Evolutionary conservation across 1,140 invertebrate species (phyloP), one percentile per base, ranked within the genome.

Genomic region (Meloidogyne floridensis): DNA sequence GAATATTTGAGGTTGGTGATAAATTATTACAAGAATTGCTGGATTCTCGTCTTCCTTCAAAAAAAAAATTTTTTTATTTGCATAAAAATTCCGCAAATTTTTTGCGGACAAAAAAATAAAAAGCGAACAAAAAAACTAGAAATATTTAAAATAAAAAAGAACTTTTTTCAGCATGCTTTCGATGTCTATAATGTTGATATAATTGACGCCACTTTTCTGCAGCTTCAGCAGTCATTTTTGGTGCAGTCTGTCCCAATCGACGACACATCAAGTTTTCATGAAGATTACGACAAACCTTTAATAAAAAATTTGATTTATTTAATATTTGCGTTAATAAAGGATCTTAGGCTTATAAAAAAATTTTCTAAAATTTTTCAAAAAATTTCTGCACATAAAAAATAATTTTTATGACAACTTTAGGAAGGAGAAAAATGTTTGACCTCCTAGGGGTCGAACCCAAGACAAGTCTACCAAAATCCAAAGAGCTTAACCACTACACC

Each of bases 141-240:
- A 53, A 53, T 53, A 8, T 53, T 53, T 53, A 13, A 54, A 10
- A 10, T 13, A 54, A 54, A 54, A 65, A 65, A 80, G 8, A 20
- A 85, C 84, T 84, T 80, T 80, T 87, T 73, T 87, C 86, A 15
- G 71, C 32, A 69, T 88, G 87, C 54, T 88, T 88, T 76, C 83
- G 80, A 65, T 90, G 87, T 72, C 87, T 80, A 81, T 88, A 89
- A 53, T 83, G 84, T 13, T 87, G 81, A 70, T 89, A 89, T 71
- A 87, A 87, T 53, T 85, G 81, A 42, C 87, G 73, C 87, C 89
- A 89, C 15, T 81, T 77, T 75, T 89, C 87, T 15, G 87, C 87
- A 54, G 87, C 89, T 79, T 90, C 89, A 51, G 89, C 86, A 7
- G 81, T 84, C 87, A 89, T 88, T 70, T 81, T 85, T 5, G 87